A percentile compares a stretch with the other conserved stretches of the same genome.
phyloP scores from a whole-genome alignment of 1,140 invertebrate genomes.

The Mactra quadrangularis region DNA sequence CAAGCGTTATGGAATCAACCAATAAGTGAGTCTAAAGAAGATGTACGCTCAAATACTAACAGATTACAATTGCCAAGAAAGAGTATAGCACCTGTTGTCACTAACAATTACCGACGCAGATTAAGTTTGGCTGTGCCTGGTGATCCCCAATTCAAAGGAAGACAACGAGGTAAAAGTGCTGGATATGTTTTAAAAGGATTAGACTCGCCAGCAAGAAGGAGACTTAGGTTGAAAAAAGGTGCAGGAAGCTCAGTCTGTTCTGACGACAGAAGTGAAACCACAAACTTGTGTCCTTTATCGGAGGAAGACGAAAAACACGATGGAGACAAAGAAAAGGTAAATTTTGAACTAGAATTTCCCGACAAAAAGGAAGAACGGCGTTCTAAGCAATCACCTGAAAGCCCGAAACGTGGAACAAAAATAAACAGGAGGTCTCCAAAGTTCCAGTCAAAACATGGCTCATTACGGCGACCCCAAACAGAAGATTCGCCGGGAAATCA shows the following conservation, averaged over 20 bases:
- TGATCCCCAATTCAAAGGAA: conserved; percentile 10
- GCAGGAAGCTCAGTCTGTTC: conserved; percentile 18
- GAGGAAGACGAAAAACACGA: conserved; percentile 18
- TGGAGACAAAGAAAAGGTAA: neutral
- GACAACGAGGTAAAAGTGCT: conserved; percentile 26
- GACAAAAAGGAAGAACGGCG: neutral
- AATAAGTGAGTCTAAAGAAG: conserved; percentile 40
- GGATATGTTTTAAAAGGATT: conserved; percentile 47
- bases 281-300: conserved; percentile 17
- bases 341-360: neutral
- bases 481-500: neutral
- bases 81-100: conserved; percentile 51
- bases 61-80: conserved; percentile 12
- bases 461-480: neutral
- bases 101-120: conserved; percentile 65
- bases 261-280: conserved; percentile 27
- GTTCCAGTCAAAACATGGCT: neutral
- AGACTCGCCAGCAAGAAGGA: conserved; percentile 39
- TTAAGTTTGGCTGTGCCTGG: conserved; percentile 69
- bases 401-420: neutral
- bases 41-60: neutral
- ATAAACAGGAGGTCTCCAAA: neutral
- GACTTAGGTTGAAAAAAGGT: conserved; percentile 34
- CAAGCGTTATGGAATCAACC: conserved; percentile 62
- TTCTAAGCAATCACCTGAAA: neutral